Base-by-base conservation (phyloP, 2,888 invertebrate genomes). In the Phasia obesa region DNA sequence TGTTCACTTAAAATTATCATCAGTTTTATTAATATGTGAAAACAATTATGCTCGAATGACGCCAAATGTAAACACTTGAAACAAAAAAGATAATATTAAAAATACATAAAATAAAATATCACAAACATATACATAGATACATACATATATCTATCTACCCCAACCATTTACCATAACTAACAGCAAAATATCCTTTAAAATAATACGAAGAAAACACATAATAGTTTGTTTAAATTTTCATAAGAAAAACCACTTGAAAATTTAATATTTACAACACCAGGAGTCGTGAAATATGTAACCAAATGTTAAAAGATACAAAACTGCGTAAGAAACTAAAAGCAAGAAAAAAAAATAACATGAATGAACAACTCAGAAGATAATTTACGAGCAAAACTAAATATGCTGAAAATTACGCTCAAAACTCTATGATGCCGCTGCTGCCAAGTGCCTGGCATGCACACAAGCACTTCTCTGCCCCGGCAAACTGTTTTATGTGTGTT, bases 331-430 rank as follows among this genome's bases (percentile, higher is more conserved):
- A 35, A 57, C 21, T 9, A 19, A 35, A 51, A 76, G 5, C 11
- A 35, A 35, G 35, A 35, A 35, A 35, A 35, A 31, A 31, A 3
- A 31, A 6, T 1, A 31, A 31, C 27, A 27, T 4, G 4, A 27
- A 42, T 62, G 23, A 51, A 70, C 44, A 38, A 35, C n/a, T n/a
- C n/a, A n/a, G n/a, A n/a, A 38, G 19, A 70, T 75, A 78, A 82
- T 82, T 82, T 82, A 82, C 64, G 64, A 47, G 25, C 57, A 62
- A 75, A 78, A 64, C 35, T 78, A 78, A 78, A 82, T 78, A 82
- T 78, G 78, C 69, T 82, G 78, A 82, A 82, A 82, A 82, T 78
- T 82, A 82, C 47, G 64, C 74, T 64, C 38, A 53, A 71, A 67
- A 21, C 23, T 57, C n/a, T 38, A 38, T 17, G 21, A 27, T 25